Evolutionary conservation across 2,888 invertebrate species (phyloP).

Genomic region (Ctenicera cuprea): DNA sequence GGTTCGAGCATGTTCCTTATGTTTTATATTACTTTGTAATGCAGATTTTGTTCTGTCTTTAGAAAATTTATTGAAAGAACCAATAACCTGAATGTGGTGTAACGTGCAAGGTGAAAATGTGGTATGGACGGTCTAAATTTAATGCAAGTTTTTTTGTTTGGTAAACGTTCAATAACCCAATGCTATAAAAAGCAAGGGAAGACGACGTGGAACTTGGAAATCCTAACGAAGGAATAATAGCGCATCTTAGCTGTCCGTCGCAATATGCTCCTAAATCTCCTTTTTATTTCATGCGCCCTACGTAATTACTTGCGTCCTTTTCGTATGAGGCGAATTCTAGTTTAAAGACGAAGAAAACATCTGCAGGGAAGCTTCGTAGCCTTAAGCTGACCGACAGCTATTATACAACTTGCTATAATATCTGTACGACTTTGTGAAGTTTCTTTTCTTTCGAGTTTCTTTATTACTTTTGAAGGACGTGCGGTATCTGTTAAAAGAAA

Average conservation of each 20-base stretch:
- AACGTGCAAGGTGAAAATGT: background rate
- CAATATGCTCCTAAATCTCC: slow-evolving; percentile 55
- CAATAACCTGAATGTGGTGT: too few relatives aligned
- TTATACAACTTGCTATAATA: slow-evolving; percentile 61
- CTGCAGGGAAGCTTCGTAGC: slow-evolving; percentile 45
- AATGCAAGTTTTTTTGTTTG: slow-evolving; percentile 35
- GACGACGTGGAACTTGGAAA: slow-evolving; percentile 47
- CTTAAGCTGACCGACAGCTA: slow-evolving; percentile 60
- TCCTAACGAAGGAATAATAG: slow-evolving; percentile 60
- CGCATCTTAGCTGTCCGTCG: slow-evolving; percentile 57
- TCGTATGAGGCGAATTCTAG: background rate
- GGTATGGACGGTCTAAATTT: slow-evolving; percentile 8
- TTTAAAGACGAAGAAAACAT: slow-evolving; percentile 36
- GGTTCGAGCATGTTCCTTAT: too few relatives aligned
- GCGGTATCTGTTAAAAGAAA: slow-evolving; percentile 55
- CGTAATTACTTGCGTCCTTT: slow-evolving; percentile 26
- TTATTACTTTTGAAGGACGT: slow-evolving; percentile 63
- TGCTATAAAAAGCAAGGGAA: slow-evolving; percentile 51
- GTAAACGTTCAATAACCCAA: slow-evolving; percentile 50
- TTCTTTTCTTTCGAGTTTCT: slow-evolving; percentile 59
- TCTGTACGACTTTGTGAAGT: slow-evolving; percentile 61
- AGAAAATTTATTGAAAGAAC: too few relatives aligned
- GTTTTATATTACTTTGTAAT: too few relatives aligned
- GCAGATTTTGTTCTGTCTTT: too few relatives aligned
- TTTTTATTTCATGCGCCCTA: slow-evolving; percentile 34